These are phyloP conservation scores for Laothoe populi DNA, from an alignment of 2,888 invertebrate genomes.

Conservation along the genomic window DNA sequence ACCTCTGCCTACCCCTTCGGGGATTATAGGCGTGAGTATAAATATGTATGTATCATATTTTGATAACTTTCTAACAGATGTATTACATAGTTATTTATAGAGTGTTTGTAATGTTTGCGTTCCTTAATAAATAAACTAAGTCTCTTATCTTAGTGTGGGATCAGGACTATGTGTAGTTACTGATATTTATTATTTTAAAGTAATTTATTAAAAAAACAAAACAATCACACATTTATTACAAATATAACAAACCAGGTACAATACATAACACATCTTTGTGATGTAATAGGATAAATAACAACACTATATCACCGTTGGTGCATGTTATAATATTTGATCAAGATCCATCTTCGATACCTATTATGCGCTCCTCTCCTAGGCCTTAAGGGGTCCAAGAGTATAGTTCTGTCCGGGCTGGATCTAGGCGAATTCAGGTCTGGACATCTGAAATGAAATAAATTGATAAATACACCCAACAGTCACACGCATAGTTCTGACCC, in stretches of 20 bases:
- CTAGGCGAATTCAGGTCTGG: conserved; percentile 55
- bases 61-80: too few species aligned
- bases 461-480: background rate
- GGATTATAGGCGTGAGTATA: too few species aligned
- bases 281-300: background rate
- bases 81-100: too few species aligned
- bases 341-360: background rate
- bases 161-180: background rate
- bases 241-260: background rate
- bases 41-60: too few species aligned
- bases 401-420: conserved; percentile 48
- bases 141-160: too few species aligned
- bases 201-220: background rate
- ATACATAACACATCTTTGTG: background rate
- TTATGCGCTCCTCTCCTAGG: background rate
- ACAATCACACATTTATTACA: background rate
- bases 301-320: background rate
- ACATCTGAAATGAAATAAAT: conserved; percentile 49
- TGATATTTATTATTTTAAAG: background rate
- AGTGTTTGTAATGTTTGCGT: too few species aligned
- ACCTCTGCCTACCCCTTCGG: too few species aligned
- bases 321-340: background rate
- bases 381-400: background rate
- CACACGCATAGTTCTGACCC: too few species aligned
- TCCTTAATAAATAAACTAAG: too few species aligned